phyloP scores from a whole-genome alignment of 2,888 invertebrate species.

The Ectemnius continuus region DNA sequence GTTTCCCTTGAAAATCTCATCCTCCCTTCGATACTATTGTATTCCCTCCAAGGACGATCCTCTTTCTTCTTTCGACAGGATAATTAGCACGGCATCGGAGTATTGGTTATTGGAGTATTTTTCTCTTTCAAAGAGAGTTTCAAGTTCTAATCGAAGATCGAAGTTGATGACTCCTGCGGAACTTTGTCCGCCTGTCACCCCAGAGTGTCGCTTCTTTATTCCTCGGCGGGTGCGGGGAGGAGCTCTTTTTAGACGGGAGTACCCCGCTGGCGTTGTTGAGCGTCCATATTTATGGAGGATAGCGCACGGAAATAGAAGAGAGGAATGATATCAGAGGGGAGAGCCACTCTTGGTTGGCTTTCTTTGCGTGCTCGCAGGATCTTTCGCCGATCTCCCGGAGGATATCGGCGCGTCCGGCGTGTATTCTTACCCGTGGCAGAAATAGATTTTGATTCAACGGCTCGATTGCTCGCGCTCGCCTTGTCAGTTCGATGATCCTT shows the following conservation, averaged over 20 bases:
- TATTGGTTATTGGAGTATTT: no score
- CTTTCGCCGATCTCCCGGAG: no score
- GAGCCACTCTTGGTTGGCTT: background rate
- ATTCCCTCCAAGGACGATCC: no score
- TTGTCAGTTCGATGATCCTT: slow-evolving; percentile 16
- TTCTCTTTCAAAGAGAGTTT: background rate
- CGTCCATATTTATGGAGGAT: no score
- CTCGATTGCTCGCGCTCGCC: background rate
- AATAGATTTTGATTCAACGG: background rate
- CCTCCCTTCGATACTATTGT: background rate
- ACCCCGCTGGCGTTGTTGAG: no score
- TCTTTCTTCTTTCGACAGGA: no score
- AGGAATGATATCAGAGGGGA: background rate
- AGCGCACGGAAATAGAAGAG: no score
- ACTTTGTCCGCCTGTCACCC: background rate
- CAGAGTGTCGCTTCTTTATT: slow-evolving; percentile 12
- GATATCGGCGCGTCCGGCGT: background rate
- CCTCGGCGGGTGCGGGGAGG: background rate
- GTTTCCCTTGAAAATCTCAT: no score
- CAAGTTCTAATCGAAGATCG: background rate
- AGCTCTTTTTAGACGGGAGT: background rate
- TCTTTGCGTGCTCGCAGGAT: background rate
- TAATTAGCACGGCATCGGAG: no score
- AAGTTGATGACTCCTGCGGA: background rate
- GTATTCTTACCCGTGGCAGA: background rate